Evolutionary conservation across 2,797 vertebrate genomes (phyloP).

Genomic region (Manis pentadactyla): DNA sequence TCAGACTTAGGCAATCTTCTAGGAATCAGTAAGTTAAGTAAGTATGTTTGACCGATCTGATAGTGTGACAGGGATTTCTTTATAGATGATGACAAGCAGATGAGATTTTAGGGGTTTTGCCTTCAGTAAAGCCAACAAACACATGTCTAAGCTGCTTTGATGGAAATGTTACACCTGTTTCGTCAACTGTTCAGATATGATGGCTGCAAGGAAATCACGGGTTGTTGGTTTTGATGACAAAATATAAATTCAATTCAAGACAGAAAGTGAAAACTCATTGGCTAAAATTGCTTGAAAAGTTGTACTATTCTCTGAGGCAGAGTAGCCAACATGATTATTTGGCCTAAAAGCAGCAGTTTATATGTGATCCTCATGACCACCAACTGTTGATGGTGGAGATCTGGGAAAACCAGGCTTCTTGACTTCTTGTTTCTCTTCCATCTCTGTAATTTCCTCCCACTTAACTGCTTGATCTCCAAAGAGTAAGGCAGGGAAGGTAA

Average conservation of each 20-base stretch:
- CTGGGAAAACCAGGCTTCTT: background rate
- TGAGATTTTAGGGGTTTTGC: background rate
- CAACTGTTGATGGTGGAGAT: background rate
- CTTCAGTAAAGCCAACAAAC: background rate
- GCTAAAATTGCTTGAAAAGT: slow-evolving; percentile 20
- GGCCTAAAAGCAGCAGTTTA: background rate
- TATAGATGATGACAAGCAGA: background rate
- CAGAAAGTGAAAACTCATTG: background rate
- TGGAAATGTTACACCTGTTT: background rate
- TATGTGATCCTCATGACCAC: background rate
- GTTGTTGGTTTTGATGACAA: slow-evolving; percentile 1
- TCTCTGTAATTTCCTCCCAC: background rate
- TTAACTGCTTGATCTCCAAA: background rate
- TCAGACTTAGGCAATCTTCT: background rate
- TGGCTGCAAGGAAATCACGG: background rate
- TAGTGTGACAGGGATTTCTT: background rate
- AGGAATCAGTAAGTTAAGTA: background rate
- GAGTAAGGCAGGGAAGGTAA: background rate
- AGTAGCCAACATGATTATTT: background rate
- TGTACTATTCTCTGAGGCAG: background rate
- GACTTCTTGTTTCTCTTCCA: background rate
- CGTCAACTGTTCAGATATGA: background rate
- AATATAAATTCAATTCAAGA: slow-evolving; percentile 34
- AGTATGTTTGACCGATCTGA: background rate
- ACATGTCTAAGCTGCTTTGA: background rate